Evolutionary conservation across 2,113 vertebrate species (phyloP).

Genomic region (Pavo muticus): DNA sequence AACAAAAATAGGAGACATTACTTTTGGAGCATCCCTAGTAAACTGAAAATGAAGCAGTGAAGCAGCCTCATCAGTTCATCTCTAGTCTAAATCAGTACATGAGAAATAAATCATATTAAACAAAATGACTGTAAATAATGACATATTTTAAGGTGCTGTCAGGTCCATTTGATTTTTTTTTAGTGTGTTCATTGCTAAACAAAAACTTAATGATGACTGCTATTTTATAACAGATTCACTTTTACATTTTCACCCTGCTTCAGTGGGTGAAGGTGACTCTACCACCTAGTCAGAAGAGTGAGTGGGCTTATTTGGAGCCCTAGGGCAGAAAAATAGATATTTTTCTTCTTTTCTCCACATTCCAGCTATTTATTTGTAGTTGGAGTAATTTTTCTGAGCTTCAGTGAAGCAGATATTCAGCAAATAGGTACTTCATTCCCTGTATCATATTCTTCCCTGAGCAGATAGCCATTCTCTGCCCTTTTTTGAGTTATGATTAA

Average conservation of each 20-base stretch:
- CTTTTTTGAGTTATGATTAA: constrained; percentile 6
- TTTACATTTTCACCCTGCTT: neutral
- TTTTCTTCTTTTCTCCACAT: neutral
- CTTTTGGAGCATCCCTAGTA: too few relatives aligned
- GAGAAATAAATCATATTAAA: constrained; percentile 7
- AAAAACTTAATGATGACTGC: neutral
- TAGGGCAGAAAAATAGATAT: constrained; percentile 21
- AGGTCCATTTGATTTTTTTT: neutral
- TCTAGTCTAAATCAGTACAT: neutral
- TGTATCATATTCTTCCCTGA: neutral
- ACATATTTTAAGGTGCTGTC: neutral
- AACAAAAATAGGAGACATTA: too few relatives aligned
- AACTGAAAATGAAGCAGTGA: neutral
- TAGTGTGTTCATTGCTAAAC: constrained; percentile 40
- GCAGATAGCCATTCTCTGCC: neutral
- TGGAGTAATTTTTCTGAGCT: neutral
- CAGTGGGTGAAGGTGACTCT: neutral
- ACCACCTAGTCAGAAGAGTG: neutral
- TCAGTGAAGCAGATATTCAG: neutral
- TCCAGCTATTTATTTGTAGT: constrained; percentile 10
- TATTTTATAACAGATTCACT: constrained; percentile 10
- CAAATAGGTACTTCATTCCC: neutral
- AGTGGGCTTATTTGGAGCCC: constrained; percentile 6
- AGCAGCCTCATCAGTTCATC: neutral
- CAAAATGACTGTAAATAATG: constrained; percentile 14